These are phyloP conservation scores for Tetragnatha versicolor DNA, from an alignment of 1,140 invertebrate genomes.

Conservation along the genomic window DNA sequence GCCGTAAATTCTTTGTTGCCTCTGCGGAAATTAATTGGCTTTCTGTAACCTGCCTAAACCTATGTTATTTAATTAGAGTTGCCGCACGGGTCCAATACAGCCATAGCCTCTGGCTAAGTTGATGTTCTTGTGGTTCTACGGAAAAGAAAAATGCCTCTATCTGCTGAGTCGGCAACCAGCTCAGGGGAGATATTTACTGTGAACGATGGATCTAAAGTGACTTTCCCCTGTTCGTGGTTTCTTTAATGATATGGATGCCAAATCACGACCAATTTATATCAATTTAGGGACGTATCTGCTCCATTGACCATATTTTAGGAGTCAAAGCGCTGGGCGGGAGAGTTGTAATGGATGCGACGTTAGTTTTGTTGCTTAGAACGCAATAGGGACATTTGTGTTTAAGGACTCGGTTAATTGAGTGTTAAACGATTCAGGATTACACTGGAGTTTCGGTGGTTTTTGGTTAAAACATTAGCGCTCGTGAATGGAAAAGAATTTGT, in stretches of 20 bases:
- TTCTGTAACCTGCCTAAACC: constrained; percentile 50
- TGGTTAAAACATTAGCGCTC: too few relatives aligned
- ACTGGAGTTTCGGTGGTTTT: too few relatives aligned
- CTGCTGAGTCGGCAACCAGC: constrained; percentile 41
- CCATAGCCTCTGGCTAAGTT: constrained; percentile 33
- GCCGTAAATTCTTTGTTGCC: constrained; percentile 26
- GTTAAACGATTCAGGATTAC: too few relatives aligned
- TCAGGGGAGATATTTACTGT: constrained; percentile 46
- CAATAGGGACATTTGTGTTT: too few relatives aligned
- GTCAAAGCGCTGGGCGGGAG: neutral
- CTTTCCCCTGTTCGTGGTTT: constrained; percentile 26
- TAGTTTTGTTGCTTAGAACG: too few relatives aligned
- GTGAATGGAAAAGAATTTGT: too few relatives aligned
- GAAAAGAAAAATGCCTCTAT: constrained; percentile 43
- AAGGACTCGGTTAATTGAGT: too few relatives aligned
- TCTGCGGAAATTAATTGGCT: constrained; percentile 45
- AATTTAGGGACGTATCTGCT: constrained; percentile 6
- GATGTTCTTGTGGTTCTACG: constrained; percentile 44
- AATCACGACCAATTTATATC: constrained; percentile 14
- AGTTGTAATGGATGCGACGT: too few relatives aligned
- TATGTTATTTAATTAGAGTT: constrained; percentile 47
- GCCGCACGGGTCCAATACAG: constrained; percentile 51
- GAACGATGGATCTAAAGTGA: constrained; percentile 43
- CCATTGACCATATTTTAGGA: neutral
- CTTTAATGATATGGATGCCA: constrained; percentile 27